Evolutionary conservation across 1,140 invertebrate species (phyloP), one percentile per base, ranked within the genome.

Genomic region (Belonocnema kinseyi): DNA sequence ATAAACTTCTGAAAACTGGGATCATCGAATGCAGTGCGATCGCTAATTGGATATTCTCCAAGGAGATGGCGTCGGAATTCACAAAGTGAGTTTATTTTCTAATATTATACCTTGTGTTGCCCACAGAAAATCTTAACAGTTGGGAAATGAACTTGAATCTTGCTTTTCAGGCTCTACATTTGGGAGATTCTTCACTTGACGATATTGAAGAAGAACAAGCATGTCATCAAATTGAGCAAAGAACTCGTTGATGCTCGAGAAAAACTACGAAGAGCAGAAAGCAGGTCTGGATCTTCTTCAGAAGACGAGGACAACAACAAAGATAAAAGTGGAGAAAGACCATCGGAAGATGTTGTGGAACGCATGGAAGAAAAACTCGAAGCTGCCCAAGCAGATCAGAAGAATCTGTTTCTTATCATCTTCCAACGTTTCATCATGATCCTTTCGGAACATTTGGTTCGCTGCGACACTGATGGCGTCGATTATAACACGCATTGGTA

Each of bases 381-480:
- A 92, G 95, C 96, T 46, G 97, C 97, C 0, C 97, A 99, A 91
- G 97, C 97, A 76, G 97, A 99, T 91, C 97, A 99, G 89, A 99
- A 99, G 91, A 97, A 98, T 91, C 92, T 99, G 19, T 99, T 99
- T 87, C 94, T 99, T 12, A 99, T 99, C 88, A 97, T 99, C 85
- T 99, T 99, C 90, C 98, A 99, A 95, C 93, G 98, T 80, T 99
- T 99, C 91, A 99, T 99, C 79, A 99, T 99, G 96, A 97, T 99
- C 82, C 93, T 99, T 70, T 98, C 98, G 0, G 98, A 99, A 91
- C 98, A 99, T 93, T 93, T 99, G 81, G 96, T 98, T 50, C 93
- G 95, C 52, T 98, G 97, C 90, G 98, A 99, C 89, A 97, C 97
- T 5, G 97, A 99, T 91, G 96, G 96, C 17, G 94, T 95, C 80